Evolutionary conservation across 1,140 invertebrate species (phyloP), one percentile per base, ranked within the genome.

Genomic region (Helicorthomorpha holstii): DNA sequence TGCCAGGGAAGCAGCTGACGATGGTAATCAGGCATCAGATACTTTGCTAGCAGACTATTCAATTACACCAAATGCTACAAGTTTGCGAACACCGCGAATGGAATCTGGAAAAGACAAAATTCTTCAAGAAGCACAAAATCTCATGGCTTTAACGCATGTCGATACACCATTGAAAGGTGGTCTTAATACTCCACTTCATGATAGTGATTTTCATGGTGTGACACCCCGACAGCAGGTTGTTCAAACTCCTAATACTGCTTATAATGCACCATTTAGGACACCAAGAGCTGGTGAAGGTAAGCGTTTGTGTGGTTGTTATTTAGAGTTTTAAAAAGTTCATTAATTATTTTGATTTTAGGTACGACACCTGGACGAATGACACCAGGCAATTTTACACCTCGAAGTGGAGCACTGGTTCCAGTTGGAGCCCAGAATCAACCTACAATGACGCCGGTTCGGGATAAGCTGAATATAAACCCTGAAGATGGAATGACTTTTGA

Each of bases 161-260:
- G 94, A 98, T 60, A 98, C 95, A 0, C 95, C 95, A 12, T 67
- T 98, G 1, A 97, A 97, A 68, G 72, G 95, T 43, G 95, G 94
- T 0, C 60, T 91, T 2, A 98, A 98, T 65, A 96, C 93, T 1
- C 86, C 90, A 0, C 65, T 98, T 1, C 79, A 85, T 54, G 81
- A 94, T 60, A 78, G 81, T 0, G 90, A 97, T 66, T 95, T 95
- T 64, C 80, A 75, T 49, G 80, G 86, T 1, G 75, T 85, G 1
- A 73, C 86, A 46, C 91, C 92, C 1, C 78, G 79, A 57, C 66
- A 74, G 21, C 79, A 81, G 46, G 64, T 75, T 0, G 69, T 87
- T 0, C 78, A 83, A 23, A 98, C 94, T 10, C 94, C 94, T 1
- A 98, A 98, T 65, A 95, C 90, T 2, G 80, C 98, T 25, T 75